Conservation (phyloP, 1,140 invertebrate species). For the Drosophila lowei region DNA sequence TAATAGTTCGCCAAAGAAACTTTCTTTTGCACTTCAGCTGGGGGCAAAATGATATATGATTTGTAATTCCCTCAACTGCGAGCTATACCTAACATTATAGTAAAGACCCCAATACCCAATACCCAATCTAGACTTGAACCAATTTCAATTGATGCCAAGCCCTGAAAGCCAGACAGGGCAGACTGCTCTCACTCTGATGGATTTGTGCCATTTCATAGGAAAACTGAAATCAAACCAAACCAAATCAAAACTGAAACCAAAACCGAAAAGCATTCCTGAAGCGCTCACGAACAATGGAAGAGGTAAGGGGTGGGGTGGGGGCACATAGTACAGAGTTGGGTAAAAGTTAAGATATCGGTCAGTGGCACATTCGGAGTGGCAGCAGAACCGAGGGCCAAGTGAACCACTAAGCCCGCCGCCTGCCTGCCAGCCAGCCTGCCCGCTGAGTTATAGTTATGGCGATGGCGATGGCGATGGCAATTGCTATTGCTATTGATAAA, state of each 20-base stretch:
- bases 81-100: not conserved
- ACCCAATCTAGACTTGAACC: conserved; percentile 40
- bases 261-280: conserved; percentile 55
- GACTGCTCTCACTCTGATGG: conserved; percentile 48
- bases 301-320: conserved; percentile 23
- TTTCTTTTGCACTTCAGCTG: too few species aligned
- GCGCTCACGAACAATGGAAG: conserved; percentile 60
- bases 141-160: conserved; percentile 61
- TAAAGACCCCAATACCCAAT: conserved; percentile 1
- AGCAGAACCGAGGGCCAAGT: conserved; percentile 1
- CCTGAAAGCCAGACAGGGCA: conserved; percentile 12
- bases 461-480: conserved; percentile 12
- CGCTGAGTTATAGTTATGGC: conserved; percentile 42
- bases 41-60: too few species aligned
- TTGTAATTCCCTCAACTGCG: not conserved
- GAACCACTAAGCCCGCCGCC: conserved; percentile 35
- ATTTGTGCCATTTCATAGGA: conserved; percentile 69
- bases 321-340: conserved; percentile 35
- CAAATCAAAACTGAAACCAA: conserved; percentile 63
- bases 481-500: conserved; percentile 63
- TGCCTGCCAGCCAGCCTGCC: conserved; percentile 17
- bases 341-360: conserved; percentile 81
- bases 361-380: conserved; percentile 61
- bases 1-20: too few species aligned
- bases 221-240: conserved; percentile 71